Conservation (phyloP, 1,140 invertebrate species). For the Drosophila micromelanica region DNA sequence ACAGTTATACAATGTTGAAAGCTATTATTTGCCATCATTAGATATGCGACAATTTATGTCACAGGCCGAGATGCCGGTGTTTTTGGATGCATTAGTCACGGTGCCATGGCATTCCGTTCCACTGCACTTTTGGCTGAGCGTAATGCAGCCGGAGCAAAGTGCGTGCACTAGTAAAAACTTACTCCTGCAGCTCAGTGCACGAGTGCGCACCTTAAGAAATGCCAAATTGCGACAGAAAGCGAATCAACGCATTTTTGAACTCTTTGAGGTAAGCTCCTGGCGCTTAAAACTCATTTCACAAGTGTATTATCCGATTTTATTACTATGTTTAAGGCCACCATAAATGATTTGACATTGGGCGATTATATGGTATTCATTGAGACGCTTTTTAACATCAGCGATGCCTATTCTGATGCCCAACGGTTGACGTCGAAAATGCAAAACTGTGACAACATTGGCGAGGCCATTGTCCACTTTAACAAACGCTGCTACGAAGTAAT, state of each 20-base stretch:
- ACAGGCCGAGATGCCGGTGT: background rate
- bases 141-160: constrained; percentile 15
- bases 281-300: background rate
- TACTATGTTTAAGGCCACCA: constrained; percentile 32
- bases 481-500: constrained; percentile 58
- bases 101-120: constrained; percentile 70
- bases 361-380: constrained; percentile 69
- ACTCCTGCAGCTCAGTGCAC: constrained; percentile 50
- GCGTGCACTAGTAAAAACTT: constrained; percentile 23
- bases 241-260: constrained; percentile 14
- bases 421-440: constrained; percentile 44
- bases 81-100: constrained; percentile 44
- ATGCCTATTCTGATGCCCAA: constrained; percentile 42
- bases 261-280: constrained; percentile 51
- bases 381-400: constrained; percentile 56
- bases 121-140: constrained; percentile 54
- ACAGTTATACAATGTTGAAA: constrained; percentile 63
- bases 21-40: constrained; percentile 28
- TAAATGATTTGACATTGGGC: constrained; percentile 33
- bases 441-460: constrained; percentile 22
- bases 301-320: background rate
- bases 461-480: constrained; percentile 30
- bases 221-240: constrained; percentile 27
- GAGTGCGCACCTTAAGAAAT: constrained; percentile 62
- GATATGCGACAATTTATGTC: constrained; percentile 25